Conservation (phyloP, 2,888 invertebrate genomes). For the Girardia tigrina region DNA sequence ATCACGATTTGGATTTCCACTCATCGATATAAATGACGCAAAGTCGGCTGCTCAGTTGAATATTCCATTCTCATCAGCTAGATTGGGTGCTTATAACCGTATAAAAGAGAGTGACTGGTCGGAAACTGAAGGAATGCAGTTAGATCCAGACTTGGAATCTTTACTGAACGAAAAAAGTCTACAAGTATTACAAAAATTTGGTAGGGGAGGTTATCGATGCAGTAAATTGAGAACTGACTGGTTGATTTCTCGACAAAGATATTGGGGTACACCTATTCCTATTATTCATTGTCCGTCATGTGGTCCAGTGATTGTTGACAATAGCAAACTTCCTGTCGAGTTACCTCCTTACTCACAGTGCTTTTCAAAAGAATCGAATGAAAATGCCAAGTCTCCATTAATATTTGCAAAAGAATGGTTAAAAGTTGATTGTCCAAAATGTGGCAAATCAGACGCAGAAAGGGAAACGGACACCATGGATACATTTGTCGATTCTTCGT, state of each 20-base stretch:
- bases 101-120: background rate
- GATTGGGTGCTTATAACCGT: constrained; percentile 15
- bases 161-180: background rate
- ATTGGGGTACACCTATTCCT: constrained; percentile 98
- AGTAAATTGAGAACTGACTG: constrained; percentile 64
- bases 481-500: constrained; percentile 98
- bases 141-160: background rate
- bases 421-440: constrained; percentile 59
- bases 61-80: background rate
- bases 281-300: constrained; percentile 73
- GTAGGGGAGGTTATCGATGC: constrained; percentile 53
- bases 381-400: constrained; percentile 50
- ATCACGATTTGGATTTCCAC: background rate
- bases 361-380: constrained; percentile 33
- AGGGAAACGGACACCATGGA: constrained; percentile 96
- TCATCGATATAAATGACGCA: background rate
- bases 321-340: constrained; percentile 63
- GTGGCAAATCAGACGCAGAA: constrained; percentile 56
- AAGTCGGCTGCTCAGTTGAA: background rate
- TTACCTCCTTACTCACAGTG: constrained; percentile 56
- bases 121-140: background rate
- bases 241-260: constrained; percentile 86
- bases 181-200: background rate
- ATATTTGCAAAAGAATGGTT: constrained; percentile 58
- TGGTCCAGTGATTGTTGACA: constrained; percentile 61